Base-by-base conservation (phyloP, 2,888 invertebrate species). In the Limenitis arthemis region DNA sequence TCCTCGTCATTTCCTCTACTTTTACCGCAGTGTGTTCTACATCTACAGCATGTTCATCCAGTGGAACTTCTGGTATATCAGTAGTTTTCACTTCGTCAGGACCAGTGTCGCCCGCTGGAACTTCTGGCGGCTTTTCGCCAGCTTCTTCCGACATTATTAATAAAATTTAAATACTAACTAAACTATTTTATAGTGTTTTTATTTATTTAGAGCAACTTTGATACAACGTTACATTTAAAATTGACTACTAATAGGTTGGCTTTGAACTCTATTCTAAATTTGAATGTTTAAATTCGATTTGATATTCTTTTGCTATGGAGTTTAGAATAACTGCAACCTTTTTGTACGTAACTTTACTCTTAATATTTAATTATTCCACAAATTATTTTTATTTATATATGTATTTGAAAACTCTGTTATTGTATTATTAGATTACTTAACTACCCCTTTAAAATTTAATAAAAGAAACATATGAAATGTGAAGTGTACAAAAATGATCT, bases 121-220 rank as follows among this genome's bases (percentile, higher is more conserved):
- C 57, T 36, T 63, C 64, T 9, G 62, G 63, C 7, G 61, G 62
- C 5, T 57, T 58, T 48, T 63, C 67, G 8, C 61, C 73, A 47
- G 58, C 69, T 61, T 69, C 71, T 9, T 63, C 70, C 42, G 69
- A 63, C 76, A 72, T 74, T 46, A 33, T 62, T 48, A 44, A 54
- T 43, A 44, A 46, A 55, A 20, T 11, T 7, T 28, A 52, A 46
- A 49, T 52, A 47, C 5, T 51, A 53, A 53, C 47, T 53, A 57
- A 40, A 41, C 44, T 41, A 41, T 56, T 52, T 52, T 48, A 52
- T 41, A 55, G 49, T 53, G 42, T 44, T n/a, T 49, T 34, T 49
- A n/a, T 47, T 39, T 47, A 30, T 5, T 32, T 39, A 39, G 11
- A 44, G 8, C 8, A 46, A 29, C 9, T 34, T 8, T 34, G 20